These are phyloP conservation scores for Cheilosia impressa DNA, from an alignment of 2,888 invertebrate genomes.

Conservation along the genomic window DNA sequence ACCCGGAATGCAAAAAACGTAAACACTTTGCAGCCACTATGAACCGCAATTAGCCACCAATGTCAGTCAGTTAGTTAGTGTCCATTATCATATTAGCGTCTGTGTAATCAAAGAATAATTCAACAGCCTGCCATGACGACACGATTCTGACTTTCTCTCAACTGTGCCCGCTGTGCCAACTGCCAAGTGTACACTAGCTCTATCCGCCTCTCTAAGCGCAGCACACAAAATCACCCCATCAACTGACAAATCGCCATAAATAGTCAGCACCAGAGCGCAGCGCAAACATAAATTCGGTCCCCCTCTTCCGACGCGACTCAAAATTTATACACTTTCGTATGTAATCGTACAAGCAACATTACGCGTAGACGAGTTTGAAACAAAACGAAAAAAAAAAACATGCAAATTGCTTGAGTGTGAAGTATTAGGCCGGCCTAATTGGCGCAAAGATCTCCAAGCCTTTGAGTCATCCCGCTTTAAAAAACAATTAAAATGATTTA, in stretches of 20 bases:
- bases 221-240: conserved; percentile 45
- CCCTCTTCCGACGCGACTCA: neutral
- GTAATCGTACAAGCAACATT: neutral
- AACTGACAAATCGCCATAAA: conserved; percentile 69
- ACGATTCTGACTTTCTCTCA: conserved; percentile 28
- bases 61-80: conserved; percentile 52
- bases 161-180: conserved; percentile 25
- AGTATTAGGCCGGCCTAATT: conserved; percentile 65
- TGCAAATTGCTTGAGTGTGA: conserved; percentile 71
- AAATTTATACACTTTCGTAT: neutral
- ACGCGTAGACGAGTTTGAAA: neutral
- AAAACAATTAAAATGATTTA: conserved; percentile 54
- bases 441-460: conserved; percentile 4
- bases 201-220: conserved; percentile 6
- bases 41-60: conserved; percentile 58
- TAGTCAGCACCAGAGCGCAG: conserved; percentile 62
- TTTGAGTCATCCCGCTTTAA: neutral
- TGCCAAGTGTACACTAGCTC: neutral
- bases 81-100: conserved; percentile 55
- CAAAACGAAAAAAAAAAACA: conserved; percentile 39
- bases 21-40: conserved; percentile 16
- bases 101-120: conserved; percentile 47
- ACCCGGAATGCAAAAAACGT: neutral
- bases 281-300: conserved; percentile 56
- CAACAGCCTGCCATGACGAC: conserved; percentile 43